phyloP scores from a whole-genome alignment of 1,140 invertebrate genomes.

The Dendrolimus punctatus region DNA sequence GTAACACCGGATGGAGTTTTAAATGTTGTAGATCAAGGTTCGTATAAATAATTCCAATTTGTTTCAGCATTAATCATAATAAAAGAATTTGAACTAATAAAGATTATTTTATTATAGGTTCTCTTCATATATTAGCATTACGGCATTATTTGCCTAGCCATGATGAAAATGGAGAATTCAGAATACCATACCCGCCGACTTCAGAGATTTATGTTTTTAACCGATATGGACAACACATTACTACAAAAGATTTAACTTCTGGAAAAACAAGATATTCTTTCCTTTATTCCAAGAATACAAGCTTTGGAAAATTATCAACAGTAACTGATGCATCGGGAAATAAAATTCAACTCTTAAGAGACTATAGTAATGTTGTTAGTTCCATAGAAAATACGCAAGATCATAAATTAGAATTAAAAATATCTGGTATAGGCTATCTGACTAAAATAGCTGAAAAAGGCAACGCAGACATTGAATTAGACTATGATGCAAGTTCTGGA shows the following conservation, averaged over 20 bases:
- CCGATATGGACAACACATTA: slow-evolving; percentile 94
- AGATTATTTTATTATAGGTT: slow-evolving; percentile 65
- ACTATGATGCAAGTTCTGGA: slow-evolving; percentile 88
- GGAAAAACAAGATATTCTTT: slow-evolving; percentile 95
- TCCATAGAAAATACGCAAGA: slow-evolving; percentile 96
- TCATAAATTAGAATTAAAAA: slow-evolving; percentile 91
- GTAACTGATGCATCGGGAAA: slow-evolving; percentile 95
- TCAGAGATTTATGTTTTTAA: slow-evolving; percentile 97
- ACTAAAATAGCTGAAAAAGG: slow-evolving; percentile 88
- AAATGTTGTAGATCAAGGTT: slow-evolving; percentile 94
- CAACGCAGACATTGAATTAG: slow-evolving; percentile 85
- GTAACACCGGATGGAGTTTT: slow-evolving; percentile 95
- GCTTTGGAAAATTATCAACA: slow-evolving; percentile 93
- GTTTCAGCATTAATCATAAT: not conserved
- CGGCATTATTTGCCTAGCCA: slow-evolving; percentile 92
- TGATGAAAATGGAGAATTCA: slow-evolving; percentile 92
- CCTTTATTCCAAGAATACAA: slow-evolving; percentile 96
- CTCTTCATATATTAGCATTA: slow-evolving; percentile 89
- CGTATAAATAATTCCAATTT: slow-evolving; percentile 16
- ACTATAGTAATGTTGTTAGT: slow-evolving; percentile 91
- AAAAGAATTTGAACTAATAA: not conserved
- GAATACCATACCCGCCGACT: slow-evolving; percentile 91
- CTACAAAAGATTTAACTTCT: slow-evolving; percentile 93
- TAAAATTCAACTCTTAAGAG: slow-evolving; percentile 91
- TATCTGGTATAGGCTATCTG: slow-evolving; percentile 89